These are phyloP conservation scores for Leptinotarsa undecemlineata DNA, from an alignment of 1,140 invertebrate species.

Conservation along the genomic window DNA sequence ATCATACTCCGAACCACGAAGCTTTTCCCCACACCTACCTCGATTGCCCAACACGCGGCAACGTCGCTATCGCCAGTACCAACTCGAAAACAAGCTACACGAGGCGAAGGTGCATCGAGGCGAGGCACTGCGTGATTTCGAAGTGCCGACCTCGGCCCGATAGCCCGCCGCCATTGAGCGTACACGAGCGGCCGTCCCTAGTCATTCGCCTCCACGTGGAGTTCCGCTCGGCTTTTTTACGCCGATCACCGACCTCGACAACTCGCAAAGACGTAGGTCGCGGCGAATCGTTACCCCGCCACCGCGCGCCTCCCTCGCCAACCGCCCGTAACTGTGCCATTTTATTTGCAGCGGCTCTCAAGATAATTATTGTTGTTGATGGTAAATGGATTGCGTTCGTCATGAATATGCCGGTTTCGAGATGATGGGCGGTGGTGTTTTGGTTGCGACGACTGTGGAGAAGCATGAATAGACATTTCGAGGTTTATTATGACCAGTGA, in stretches of 20 bases:
- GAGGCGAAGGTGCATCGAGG: conserved; percentile 46
- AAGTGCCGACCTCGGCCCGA: conserved; percentile 24
- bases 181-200: conserved; percentile 47
- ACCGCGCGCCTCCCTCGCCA: conserved; percentile 8
- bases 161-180: conserved; percentile 31
- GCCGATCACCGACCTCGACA: conserved; percentile 58
- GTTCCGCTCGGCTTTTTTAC: conserved; percentile 44
- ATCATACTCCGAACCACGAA: background rate
- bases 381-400: background rate
- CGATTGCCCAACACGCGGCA: conserved; percentile 7
- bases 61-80: conserved; percentile 18
- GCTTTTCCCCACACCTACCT: background rate
- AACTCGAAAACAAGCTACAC: conserved; percentile 38
- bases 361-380: background rate
- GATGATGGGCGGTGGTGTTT: background rate
- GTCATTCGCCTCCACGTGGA: conserved; percentile 57
- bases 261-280: conserved; percentile 56
- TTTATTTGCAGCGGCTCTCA: conserved; percentile 8
- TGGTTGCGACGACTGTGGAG: background rate
- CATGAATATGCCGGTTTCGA: background rate
- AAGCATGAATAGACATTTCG: background rate
- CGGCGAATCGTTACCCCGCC: conserved; percentile 22
- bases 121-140: conserved; percentile 45
- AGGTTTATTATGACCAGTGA: too few relatives aligned
- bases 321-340: background rate